Percentiles rank a stretch among this genome's conserved stretches.
Evolutionary conservation across 2,113 vertebrate genomes (phyloP).

Genomic region (Beaufortia kweichowensis): DNA sequence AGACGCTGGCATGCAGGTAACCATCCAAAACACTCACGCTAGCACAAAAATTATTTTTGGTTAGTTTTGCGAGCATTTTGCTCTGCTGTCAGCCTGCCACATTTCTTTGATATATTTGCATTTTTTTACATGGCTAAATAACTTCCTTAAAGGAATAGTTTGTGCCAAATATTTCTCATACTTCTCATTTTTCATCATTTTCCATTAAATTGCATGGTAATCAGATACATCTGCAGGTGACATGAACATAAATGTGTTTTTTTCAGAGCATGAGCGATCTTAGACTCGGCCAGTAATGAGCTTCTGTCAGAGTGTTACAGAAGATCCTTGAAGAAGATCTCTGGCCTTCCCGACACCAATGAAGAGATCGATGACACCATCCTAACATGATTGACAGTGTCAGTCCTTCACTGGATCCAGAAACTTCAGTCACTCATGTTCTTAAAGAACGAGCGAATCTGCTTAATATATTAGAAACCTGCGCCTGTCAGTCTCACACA

Average conservation of each 20-base stretch:
- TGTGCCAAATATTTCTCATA: no score
- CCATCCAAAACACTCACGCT: conserved; percentile 16
- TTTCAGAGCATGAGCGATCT: conserved; percentile 83
- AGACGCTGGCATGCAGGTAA: conserved; percentile 88
- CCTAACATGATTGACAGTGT: conserved; percentile 83
- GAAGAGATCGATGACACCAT: conserved; percentile 98
- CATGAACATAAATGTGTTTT: background rate
- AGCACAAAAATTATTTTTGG: background rate
- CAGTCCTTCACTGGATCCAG: conserved; percentile 21
- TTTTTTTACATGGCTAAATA: no score
- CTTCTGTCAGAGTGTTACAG: conserved; percentile 87
- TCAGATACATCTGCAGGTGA: no score
- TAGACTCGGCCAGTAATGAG: conserved; percentile 91
- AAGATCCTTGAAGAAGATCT: conserved; percentile 92
- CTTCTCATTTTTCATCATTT: no score
- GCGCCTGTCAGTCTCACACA: conserved; percentile 24
- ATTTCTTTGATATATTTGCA: no score
- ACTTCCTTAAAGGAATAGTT: no score
- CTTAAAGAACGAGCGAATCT: conserved; percentile 36
- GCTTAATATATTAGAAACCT: conserved; percentile 24
- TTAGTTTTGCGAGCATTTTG: background rate
- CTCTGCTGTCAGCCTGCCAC: no score
- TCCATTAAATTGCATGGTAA: no score
- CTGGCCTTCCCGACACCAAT: conserved; percentile 82
- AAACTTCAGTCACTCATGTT: conserved; percentile 15